These are phyloP conservation scores for Drosophila pandora DNA, from an alignment of 1,140 invertebrate genomes.

Conservation along the genomic window DNA sequence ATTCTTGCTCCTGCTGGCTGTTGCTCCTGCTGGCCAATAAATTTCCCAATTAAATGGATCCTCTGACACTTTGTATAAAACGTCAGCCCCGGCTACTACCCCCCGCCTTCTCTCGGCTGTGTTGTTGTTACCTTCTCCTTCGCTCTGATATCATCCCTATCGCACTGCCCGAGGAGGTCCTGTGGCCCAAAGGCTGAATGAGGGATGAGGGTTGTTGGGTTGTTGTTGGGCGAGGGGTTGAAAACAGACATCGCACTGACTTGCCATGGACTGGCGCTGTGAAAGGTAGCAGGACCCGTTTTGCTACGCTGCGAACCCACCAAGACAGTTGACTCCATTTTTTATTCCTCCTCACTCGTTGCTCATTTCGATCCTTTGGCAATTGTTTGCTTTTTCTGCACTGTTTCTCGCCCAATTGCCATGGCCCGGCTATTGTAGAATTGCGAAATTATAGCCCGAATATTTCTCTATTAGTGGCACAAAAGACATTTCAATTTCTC, in stretches of 20 bases:
- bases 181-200: constrained; percentile 16
- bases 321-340: constrained; percentile 59
- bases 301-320: constrained; percentile 5
- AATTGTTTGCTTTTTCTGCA: constrained; percentile 40
- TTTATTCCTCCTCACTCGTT: constrained; percentile 49
- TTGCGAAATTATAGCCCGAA: constrained; percentile 72
- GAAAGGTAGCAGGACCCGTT: constrained; percentile 68
- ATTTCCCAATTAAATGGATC: constrained; percentile 80
- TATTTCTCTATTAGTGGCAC: constrained; percentile 77
- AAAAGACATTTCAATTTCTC: constrained; percentile 75
- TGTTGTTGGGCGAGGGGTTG: constrained; percentile 70
- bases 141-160: constrained; percentile 17
- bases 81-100: constrained; percentile 60
- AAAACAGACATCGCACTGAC: constrained; percentile 58
- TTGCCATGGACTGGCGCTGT: constrained; percentile 73
- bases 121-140: constrained; percentile 4
- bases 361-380: constrained; percentile 42
- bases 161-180: too few species aligned
- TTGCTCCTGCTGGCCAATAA: constrained; percentile 64
- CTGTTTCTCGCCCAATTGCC: constrained; percentile 49
- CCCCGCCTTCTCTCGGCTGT: constrained; percentile 38
- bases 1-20: constrained; percentile 19
- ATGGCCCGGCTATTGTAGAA: constrained; percentile 45
- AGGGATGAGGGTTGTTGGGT: constrained; percentile 73
- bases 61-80: constrained; percentile 72